Evolutionary conservation across 2,113 vertebrate species (phyloP).

Genomic region (Daboia siamensis): DNA sequence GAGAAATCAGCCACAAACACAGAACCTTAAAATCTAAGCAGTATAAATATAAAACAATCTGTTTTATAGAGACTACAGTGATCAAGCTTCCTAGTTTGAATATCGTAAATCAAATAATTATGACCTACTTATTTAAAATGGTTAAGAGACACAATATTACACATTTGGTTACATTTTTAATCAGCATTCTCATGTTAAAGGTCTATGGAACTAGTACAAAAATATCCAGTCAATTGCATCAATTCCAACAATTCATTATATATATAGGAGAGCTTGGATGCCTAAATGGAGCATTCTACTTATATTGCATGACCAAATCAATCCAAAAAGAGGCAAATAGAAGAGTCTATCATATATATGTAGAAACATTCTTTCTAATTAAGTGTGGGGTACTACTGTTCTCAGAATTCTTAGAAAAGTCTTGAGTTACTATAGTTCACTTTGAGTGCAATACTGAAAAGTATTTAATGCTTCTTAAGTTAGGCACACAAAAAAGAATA

Average conservation of each 20-base stretch:
- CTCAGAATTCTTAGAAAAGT: neutral
- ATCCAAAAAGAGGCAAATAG: neutral
- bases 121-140: neutral
- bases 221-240: neutral
- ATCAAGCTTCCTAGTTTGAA: neutral
- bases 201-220: neutral
- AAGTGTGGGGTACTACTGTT: neutral
- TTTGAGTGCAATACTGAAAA: neutral
- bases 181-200: neutral
- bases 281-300: neutral
- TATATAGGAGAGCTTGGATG: neutral
- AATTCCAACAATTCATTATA: neutral
- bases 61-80: neutral
- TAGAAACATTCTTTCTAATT: neutral
- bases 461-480: neutral
- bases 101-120: neutral
- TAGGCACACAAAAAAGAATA: slow-evolving; percentile 27
- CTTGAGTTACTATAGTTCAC: neutral
- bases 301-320: neutral
- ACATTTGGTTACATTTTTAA: neutral
- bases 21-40: neutral
- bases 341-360: neutral
- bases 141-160: neutral
- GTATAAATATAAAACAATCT: neutral
- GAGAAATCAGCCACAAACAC: neutral